These are phyloP conservation scores for Cheilosia pagana DNA, from an alignment of 2,888 invertebrate genomes.

Conservation along the genomic window DNA sequence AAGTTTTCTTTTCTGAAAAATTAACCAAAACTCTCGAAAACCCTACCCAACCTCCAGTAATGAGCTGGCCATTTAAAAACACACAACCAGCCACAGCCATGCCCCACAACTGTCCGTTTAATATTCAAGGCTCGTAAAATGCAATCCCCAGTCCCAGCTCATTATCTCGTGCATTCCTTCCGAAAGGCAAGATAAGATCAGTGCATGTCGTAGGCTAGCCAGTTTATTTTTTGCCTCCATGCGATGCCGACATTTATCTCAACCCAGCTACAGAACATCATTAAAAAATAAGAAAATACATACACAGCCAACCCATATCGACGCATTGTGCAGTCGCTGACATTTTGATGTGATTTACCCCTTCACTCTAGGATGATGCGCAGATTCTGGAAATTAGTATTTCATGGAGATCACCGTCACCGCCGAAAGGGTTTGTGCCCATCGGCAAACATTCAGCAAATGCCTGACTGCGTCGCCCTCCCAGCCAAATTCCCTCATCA, in stretches of 20 bases:
- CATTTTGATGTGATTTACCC: conserved; percentile 70
- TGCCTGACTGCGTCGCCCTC: conserved; percentile 23
- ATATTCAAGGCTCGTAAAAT: conserved; percentile 54
- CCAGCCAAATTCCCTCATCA: conserved; percentile 28
- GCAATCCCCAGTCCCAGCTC: background rate
- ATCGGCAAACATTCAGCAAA: conserved; percentile 49
- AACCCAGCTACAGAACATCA: conserved; percentile 29
- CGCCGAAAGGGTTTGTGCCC: conserved; percentile 15
- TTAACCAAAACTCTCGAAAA: background rate
- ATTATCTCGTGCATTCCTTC: conserved; percentile 44
- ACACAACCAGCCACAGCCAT: background rate
- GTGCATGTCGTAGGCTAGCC: background rate
- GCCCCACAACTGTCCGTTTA: conserved; percentile 24
- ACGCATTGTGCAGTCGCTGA: conserved; percentile 25
- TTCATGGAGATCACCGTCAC: conserved; percentile 64
- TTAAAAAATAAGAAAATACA: conserved; percentile 33
- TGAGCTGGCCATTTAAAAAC: conserved; percentile 3
- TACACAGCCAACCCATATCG: background rate
- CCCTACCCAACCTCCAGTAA: background rate
- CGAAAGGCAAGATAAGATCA: conserved; percentile 39
- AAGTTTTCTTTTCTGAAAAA: too few relatives aligned
- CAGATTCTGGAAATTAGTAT: conserved; percentile 61
- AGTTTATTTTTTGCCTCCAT: background rate
- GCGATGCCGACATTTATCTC: conserved; percentile 3
- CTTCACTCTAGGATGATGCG: conserved; percentile 45